Evolutionary conservation across 2,888 invertebrate species (phyloP).

Genomic region (Lymantria monacha): DNA sequence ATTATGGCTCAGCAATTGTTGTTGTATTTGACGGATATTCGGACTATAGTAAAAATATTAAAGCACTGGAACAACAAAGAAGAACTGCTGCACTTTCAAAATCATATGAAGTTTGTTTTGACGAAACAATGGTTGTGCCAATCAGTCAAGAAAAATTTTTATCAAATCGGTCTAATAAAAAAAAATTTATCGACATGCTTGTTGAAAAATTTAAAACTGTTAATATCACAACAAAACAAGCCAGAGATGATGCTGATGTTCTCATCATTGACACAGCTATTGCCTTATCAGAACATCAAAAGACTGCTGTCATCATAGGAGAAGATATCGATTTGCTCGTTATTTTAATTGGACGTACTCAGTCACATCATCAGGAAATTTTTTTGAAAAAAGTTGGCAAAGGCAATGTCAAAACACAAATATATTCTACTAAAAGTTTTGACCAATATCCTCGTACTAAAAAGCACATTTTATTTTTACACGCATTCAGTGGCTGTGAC

Average conservation of each 20-base stretch:
- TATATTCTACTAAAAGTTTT: conserved; percentile 20
- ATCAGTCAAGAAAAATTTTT: conserved; percentile 19
- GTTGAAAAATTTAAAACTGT: neutral
- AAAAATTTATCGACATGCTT: neutral
- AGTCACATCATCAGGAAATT: neutral
- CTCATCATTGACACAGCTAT: neutral
- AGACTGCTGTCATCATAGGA: neutral
- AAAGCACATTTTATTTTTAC: neutral
- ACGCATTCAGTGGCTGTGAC: neutral
- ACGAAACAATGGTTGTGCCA: conserved; percentile 36
- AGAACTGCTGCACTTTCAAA: conserved; percentile 39
- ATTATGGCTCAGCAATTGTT: neutral
- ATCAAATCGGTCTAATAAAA: conserved; percentile 24
- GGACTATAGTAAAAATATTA: conserved; percentile 43
- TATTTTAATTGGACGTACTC: neutral
- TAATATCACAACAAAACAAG: neutral
- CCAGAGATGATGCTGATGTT: neutral
- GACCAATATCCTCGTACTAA: neutral
- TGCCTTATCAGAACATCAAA: neutral
- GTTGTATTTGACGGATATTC: conserved; percentile 38
- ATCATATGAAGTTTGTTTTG: conserved; percentile 41
- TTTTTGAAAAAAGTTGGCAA: neutral
- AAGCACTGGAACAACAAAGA: conserved; percentile 48
- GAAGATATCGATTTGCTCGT: neutral
- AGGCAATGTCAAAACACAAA: neutral